Conservation (phyloP, 2,797 vertebrate genomes). For the Pantherophis alleghaniensis region DNA sequence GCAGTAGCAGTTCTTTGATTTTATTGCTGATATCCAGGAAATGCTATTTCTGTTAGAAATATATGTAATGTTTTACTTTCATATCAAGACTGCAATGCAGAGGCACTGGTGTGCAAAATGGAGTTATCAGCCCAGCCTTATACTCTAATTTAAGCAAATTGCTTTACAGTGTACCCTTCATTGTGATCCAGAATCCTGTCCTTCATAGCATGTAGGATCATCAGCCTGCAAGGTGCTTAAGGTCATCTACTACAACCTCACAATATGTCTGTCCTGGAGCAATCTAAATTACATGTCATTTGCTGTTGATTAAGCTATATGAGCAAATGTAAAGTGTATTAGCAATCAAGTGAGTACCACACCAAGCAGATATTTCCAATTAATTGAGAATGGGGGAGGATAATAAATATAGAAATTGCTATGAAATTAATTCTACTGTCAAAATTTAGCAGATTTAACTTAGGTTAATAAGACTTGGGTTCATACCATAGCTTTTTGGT, state of each 20-base stretch:
- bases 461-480: neutral
- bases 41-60: neutral
- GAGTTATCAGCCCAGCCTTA: neutral
- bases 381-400: neutral
- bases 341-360: neutral
- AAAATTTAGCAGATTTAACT: neutral
- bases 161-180: neutral
- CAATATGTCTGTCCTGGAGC: neutral
- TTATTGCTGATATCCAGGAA: neutral
- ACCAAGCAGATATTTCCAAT: neutral
- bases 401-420: neutral
- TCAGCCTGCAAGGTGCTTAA: neutral
- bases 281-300: neutral
- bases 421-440: neutral
- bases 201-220: neutral
- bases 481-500: neutral
- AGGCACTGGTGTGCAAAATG: neutral
- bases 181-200: neutral
- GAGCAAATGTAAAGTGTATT: neutral
- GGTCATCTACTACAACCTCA: neutral
- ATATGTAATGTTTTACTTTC: neutral
- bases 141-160: neutral
- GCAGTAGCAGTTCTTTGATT: neutral
- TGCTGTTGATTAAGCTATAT: neutral
- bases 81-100: conserved; percentile 1